Evolutionary conservation across 1,140 invertebrate species (phyloP).

Genomic region (Parasteatoda tepidariorum): DNA sequence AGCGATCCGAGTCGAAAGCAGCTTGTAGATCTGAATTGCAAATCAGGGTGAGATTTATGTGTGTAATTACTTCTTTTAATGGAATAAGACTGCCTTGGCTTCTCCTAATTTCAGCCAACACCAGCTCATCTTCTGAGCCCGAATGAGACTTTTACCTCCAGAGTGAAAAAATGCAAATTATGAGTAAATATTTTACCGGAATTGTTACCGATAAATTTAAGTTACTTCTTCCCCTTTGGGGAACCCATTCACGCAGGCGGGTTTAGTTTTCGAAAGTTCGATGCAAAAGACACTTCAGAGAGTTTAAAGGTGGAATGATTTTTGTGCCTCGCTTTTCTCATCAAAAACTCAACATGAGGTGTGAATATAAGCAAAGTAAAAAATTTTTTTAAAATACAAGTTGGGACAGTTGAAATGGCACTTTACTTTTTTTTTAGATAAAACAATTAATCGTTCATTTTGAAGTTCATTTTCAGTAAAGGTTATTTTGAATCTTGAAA

Average conservation of each 20-base stretch:
- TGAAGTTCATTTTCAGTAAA: no score
- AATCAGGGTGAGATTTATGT: conserved; percentile 58
- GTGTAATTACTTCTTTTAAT: conserved; percentile 60
- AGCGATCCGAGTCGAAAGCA: background rate
- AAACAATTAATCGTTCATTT: no score
- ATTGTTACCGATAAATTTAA: conserved; percentile 55
- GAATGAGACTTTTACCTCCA: no score
- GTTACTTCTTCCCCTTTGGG: no score
- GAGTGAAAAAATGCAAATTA: conserved; percentile 59
- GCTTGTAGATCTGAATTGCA: conserved; percentile 50
- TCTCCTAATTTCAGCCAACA: conserved; percentile 40
- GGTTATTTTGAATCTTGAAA: no score
- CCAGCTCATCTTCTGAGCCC: background rate
- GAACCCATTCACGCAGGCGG: background rate
- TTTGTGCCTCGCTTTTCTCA: no score
- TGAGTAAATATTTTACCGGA: conserved; percentile 55
- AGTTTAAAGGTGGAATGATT: no score
- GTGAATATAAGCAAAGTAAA: background rate
- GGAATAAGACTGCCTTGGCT: conserved; percentile 52
- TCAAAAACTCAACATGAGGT: no score
- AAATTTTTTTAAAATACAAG: background rate
- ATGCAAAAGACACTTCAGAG: no score
- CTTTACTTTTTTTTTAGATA: no score
- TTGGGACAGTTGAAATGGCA: no score
- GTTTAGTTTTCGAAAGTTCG: no score